Evolutionary conservation across 2,797 vertebrate genomes (phyloP).

Genomic region (Zalophus californianus): DNA sequence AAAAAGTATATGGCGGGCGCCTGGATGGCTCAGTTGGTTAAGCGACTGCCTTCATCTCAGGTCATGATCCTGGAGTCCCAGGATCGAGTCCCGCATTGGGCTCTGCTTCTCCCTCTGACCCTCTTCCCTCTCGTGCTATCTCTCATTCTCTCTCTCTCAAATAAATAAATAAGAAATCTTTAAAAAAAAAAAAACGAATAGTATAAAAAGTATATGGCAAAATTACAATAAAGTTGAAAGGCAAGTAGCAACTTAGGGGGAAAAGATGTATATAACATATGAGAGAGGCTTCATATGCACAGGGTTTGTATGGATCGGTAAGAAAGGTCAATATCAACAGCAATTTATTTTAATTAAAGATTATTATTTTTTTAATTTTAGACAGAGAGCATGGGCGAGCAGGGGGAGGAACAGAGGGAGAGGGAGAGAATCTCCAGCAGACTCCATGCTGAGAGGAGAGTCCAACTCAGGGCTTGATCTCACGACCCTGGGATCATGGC

Average conservation of each 20-base stretch:
- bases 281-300: background rate
- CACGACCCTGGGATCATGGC: background rate
- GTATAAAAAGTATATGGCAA: background rate
- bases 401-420: background rate
- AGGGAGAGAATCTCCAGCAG: background rate
- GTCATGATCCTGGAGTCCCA: too few relatives aligned
- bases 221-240: conserved; percentile 16
- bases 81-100: too few relatives aligned
- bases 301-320: background rate
- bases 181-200: too few relatives aligned
- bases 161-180: too few relatives aligned
- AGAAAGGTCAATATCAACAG: conserved; percentile 12
- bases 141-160: too few relatives aligned
- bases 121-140: too few relatives aligned
- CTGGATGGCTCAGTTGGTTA: too few relatives aligned
- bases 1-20: background rate
- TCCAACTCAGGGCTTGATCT: background rate
- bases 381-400: background rate
- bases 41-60: too few relatives aligned
- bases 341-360: background rate
- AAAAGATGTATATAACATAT: background rate
- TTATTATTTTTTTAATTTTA: background rate
- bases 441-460: background rate
- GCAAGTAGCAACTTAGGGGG: background rate
- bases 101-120: too few relatives aligned